Percentiles rank a stretch among this genome's conserved stretches.
Evolutionary conservation across 2,888 invertebrate species (phyloP).

Genomic region (Disparrhopalites patrizii): DNA sequence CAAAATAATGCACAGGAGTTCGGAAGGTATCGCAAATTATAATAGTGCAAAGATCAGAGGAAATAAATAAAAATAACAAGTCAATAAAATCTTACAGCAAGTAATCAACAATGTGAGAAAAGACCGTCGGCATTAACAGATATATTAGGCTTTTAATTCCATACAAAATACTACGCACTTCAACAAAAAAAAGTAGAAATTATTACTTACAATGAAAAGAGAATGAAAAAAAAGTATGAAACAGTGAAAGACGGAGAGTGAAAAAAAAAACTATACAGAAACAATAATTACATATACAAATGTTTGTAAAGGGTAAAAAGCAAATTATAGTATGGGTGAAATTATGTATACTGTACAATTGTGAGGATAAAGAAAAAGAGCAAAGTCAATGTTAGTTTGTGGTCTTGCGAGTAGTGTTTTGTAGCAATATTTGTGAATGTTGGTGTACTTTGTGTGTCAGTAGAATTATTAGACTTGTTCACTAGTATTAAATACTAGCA

Average conservation of each 20-base stretch:
- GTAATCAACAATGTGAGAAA: slow-evolving; percentile 6
- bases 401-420: neutral
- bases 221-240: neutral
- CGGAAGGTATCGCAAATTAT: neutral
- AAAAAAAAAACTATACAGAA: neutral
- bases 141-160: slow-evolving; percentile 24
- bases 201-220: slow-evolving; percentile 12
- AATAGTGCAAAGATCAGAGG: no score
- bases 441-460: neutral
- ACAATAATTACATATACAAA: neutral
- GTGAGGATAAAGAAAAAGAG: neutral
- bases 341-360: no score
- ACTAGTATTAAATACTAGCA: no score
- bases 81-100: slow-evolving; percentile 4
- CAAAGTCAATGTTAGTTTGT: neutral
- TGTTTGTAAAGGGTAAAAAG: neutral
- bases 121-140: slow-evolving; percentile 15
- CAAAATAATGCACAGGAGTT: neutral
- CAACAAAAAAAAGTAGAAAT: slow-evolving; percentile 16
- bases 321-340: neutral
- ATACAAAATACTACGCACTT: slow-evolving; percentile 17
- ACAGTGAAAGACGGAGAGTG: neutral
- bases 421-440: neutral
- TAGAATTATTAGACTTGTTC: no score
- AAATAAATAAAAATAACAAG: neutral